Percentiles rank a stretch among this genome's conserved stretches.
phyloP scores from a whole-genome alignment of 2,797 vertebrate genomes.

The Myotis vivesi region DNA sequence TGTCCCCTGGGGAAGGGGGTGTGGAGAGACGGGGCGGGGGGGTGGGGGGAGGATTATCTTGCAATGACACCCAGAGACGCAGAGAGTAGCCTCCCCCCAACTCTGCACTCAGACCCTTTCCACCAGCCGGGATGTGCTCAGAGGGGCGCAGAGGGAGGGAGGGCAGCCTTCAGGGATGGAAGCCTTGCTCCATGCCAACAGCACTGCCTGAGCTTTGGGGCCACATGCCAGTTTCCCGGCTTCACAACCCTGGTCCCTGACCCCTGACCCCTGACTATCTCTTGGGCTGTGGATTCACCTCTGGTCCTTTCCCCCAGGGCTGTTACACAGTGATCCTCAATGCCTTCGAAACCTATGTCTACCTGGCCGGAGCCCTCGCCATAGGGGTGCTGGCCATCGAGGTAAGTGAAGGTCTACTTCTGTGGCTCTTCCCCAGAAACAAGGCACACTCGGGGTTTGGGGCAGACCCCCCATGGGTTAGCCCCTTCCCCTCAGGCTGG shows the following conservation, averaged over 20 bases:
- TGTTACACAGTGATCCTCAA: slow-evolving; percentile 94
- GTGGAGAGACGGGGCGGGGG: background rate
- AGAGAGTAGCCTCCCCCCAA: background rate
- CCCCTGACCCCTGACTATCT: background rate
- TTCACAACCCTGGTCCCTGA: accelerated
- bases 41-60: background rate
- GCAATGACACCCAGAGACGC: background rate
- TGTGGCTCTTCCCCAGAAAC: background rate
- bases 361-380: slow-evolving; percentile 92
- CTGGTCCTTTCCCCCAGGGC: slow-evolving; percentile 83
- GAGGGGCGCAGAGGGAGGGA: background rate
- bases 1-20: accelerated
- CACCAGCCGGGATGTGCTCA: background rate
- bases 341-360: slow-evolving; percentile 93
- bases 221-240: background rate
- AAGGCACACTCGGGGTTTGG: accelerated
- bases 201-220: background rate
- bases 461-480: background rate
- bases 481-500: background rate
- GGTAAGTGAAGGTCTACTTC: slow-evolving; percentile 80
- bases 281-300: background rate
- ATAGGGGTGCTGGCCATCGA: slow-evolving; percentile 93
- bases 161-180: accelerated
- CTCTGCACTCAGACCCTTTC: background rate
- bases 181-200: background rate